Percentiles rank a stretch among this genome's conserved stretches.
These are phyloP conservation scores for Rhinoraja longicauda DNA, from an alignment of 2,797 vertebrate species.

Conservation along the genomic window DNA sequence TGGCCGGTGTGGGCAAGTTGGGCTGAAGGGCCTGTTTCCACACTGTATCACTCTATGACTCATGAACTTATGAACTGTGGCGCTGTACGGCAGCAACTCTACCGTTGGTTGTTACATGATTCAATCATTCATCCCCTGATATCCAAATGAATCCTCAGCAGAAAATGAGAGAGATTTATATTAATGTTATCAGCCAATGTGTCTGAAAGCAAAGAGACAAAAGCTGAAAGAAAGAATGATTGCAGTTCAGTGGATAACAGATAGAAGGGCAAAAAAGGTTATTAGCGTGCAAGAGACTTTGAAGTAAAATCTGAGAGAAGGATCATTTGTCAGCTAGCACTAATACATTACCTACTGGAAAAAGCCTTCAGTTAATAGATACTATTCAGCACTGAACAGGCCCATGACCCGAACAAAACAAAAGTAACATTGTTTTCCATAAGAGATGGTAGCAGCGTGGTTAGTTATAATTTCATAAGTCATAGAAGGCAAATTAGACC, in stretches of 20 bases:
- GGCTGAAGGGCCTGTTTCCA: too few species aligned
- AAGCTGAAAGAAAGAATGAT: neutral
- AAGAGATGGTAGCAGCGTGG: too few species aligned
- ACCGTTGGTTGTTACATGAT: too few species aligned
- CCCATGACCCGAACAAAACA: too few species aligned
- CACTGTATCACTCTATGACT: too few species aligned
- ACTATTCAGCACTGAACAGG: too few species aligned
- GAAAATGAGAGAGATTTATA: neutral
- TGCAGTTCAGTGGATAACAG: neutral
- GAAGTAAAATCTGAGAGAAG: neutral
- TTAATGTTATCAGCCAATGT: neutral
- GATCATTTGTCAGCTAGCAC: neutral
- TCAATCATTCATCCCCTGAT: neutral
- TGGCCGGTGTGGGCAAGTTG: too few species aligned
- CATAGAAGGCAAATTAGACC: too few species aligned
- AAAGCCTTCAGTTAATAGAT: neutral
- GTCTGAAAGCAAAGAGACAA: neutral
- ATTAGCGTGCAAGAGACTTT: neutral
- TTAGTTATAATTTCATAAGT: too few species aligned
- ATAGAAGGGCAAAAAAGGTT: neutral
- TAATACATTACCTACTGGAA: neutral
- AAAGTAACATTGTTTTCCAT: too few species aligned
- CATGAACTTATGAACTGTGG: too few species aligned
- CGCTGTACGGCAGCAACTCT: too few species aligned
- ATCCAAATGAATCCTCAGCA: neutral